Base-by-base conservation (phyloP, 2,113 vertebrate species). In the Parus major region DNA sequence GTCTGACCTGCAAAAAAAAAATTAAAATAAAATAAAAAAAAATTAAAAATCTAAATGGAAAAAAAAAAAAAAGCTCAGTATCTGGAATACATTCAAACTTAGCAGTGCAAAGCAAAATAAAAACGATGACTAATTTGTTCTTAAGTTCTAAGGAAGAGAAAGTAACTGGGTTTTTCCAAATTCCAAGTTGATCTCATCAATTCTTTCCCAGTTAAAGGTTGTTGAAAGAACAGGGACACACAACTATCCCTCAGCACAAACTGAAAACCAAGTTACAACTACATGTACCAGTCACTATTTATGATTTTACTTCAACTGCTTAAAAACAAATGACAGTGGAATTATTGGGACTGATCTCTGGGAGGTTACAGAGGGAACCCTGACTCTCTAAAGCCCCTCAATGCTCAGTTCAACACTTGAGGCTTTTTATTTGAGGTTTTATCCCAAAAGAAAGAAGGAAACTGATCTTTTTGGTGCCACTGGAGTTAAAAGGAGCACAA, bases 1-100 rank as follows among this genome's bases (percentile, higher is more conserved):
- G 76, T 99, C 98, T 82, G 99, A 98, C 99, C 99, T 99, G 96
- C 68, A 91, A 80, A 88, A 81, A 96, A 70, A 52, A 42, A 21
- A 21, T 14, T 6, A 17, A 46, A 39, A 47, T 7, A 39, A 36
- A 61, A 39, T 42, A 16, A 42, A 42, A 64, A 33, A 80, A 50
- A 29, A 8, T 15, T 11, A 61, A 53, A 66, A 46, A 35, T 42
- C 5, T 52, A 71, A 83, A 82, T 82, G 6, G 36, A 42, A 9
- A 42, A 42, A 42, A 88, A 90, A 88, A 82, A 94, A 93, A 24
- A 17, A 69, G 79, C 82, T 96, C 68, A 79, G 25, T 35, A 50
- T 61, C 35, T 60, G 15, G 21, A 68, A 64, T 23, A 69, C 2
- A 59, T 1, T 4, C 27, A 60, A 65, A 46, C 14, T 52, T 49